Evolutionary conservation across 2,113 vertebrate genomes (phyloP).

Genomic region (Stegastes partitus): DNA sequence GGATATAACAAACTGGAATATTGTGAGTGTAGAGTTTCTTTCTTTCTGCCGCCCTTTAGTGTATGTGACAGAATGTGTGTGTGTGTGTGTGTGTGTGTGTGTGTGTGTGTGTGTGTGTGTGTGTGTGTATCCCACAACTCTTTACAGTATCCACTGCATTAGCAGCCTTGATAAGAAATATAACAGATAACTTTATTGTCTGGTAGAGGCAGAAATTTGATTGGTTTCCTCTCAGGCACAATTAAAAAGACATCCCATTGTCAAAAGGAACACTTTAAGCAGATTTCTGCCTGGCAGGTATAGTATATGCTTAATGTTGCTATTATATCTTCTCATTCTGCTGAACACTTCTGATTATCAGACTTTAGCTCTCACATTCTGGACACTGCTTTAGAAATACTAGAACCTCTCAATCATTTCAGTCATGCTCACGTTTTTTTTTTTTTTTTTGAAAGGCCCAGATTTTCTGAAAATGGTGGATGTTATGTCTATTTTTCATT

Average conservation of each 20-base stretch:
- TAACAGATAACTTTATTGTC: conserved; percentile 32
- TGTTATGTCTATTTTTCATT: too few species aligned
- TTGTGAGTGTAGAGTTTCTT: background rate
- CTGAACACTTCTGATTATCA: conserved; percentile 29
- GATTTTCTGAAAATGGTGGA: too few species aligned
- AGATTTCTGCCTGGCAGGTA: conserved; percentile 9
- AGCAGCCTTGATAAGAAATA: conserved; percentile 34
- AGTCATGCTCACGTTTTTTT: too few species aligned
- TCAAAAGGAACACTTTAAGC: conserved; percentile 21
- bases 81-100: too few species aligned
- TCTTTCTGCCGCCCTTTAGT: background rate
- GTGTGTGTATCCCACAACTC: background rate
- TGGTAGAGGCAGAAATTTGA: conserved; percentile 12
- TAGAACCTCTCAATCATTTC: too few species aligned
- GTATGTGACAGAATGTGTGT: background rate
- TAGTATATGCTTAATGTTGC: background rate
- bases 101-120: too few species aligned
- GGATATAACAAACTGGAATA: background rate
- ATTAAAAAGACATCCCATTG: conserved; percentile 47
- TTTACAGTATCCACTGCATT: background rate
- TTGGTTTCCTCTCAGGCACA: conserved; percentile 35
- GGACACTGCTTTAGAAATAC: too few species aligned
- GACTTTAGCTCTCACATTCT: background rate
- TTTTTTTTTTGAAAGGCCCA: too few species aligned
- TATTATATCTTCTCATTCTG: conserved; percentile 4